These are phyloP conservation scores for Danio choprae DNA, from an alignment of 2,797 vertebrate species.

Conservation along the genomic window DNA sequence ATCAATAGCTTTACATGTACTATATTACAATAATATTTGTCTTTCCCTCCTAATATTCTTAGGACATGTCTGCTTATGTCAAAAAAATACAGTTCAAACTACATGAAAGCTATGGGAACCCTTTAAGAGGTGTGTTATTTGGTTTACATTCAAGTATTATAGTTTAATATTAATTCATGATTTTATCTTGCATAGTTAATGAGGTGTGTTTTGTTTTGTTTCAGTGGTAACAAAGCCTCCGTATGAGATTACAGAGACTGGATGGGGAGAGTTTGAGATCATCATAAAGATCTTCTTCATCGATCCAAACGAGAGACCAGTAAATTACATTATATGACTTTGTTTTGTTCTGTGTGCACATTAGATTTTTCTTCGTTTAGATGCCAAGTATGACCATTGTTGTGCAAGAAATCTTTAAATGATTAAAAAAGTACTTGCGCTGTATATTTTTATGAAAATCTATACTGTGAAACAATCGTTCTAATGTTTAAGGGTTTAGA, in stretches of 20 bases:
- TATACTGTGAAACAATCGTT: background rate
- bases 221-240: slow-evolving; percentile 97
- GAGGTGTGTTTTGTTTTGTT: slow-evolving; percentile 33
- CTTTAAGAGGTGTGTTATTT: slow-evolving; percentile 85
- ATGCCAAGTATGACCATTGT: background rate
- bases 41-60: slow-evolving; percentile 50
- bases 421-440: no score
- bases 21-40: background rate
- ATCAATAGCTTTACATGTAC: background rate
- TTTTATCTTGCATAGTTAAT: background rate
- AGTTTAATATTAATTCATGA: background rate
- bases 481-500: no score
- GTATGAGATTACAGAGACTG: slow-evolving; percentile 98
- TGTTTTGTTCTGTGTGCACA: background rate
- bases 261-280: slow-evolving; percentile 99
- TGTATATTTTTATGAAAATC: no score
- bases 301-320: slow-evolving; percentile 96
- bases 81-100: slow-evolving; percentile 99
- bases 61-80: slow-evolving; percentile 99
- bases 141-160: background rate
- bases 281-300: slow-evolving; percentile 99
- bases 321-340: slow-evolving; percentile 74
- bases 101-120: slow-evolving; percentile 97
- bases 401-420: no score
- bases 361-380: background rate